These are phyloP conservation scores for Scleropages formosus DNA, from an alignment of 2,797 vertebrate genomes.

Conservation along the genomic window DNA sequence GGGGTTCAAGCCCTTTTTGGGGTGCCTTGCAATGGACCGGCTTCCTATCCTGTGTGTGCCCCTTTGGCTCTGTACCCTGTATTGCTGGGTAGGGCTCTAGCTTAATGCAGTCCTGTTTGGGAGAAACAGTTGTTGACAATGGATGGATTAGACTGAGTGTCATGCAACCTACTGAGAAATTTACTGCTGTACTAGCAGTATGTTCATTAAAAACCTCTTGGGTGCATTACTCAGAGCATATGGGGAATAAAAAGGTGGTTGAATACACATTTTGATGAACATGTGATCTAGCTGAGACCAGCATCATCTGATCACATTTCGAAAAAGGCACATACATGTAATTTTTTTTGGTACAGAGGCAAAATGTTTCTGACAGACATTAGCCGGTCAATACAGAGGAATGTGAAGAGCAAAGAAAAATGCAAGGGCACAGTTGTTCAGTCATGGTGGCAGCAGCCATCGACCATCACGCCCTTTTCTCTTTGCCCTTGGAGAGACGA, in stretches of 20 bases:
- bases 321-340: not conserved
- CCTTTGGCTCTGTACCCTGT: no score
- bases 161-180: constrained; percentile 49
- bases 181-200: constrained; percentile 54
- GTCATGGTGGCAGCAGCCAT: constrained; percentile 37
- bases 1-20: no score
- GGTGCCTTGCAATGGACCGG: no score
- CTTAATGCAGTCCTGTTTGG: no score
- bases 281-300: not conserved
- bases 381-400: not conserved
- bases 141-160: constrained; percentile 35
- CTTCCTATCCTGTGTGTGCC: no score
- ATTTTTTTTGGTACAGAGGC: not conserved
- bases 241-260: constrained; percentile 45
- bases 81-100: no score
- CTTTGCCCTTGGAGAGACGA: constrained; percentile 38
- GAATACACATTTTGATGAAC: constrained; percentile 43
- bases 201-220: constrained; percentile 58
- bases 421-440: not conserved
- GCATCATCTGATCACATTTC: not conserved
- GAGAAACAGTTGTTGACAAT: not conserved
- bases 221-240: constrained; percentile 54
- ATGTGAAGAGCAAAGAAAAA: not conserved
- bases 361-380: not conserved
- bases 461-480: constrained; percentile 36